Base-by-base conservation (phyloP, 2,113 vertebrate species). In the Ammodytes dubius region DNA sequence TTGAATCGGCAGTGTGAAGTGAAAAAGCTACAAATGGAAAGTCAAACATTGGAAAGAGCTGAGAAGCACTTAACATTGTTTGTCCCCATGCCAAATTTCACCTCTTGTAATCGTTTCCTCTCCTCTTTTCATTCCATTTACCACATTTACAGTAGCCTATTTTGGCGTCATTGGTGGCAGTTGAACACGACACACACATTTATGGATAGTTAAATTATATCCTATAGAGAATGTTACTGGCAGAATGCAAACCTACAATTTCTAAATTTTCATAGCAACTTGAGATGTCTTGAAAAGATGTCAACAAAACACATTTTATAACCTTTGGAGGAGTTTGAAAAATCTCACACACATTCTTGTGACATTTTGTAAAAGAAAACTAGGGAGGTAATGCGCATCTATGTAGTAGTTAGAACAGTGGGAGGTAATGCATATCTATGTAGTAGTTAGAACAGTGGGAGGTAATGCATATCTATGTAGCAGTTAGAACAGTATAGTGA, bases 1-100 rank as follows among this genome's bases (percentile, higher is more conserved):
- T 65, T 46, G 69, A 83, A 76, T 27, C 27, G 27, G 27, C 27
- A 27, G 27, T 27, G 50, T 54, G 39, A 64, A 58, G 58, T 66
- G 58, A 53, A 37, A 53, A 2, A 14, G 66, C 56, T 17, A 6
- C 50, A 64, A 67, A 85, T 74, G 54, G 77, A 77, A 76, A 71
- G 39, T 59, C 42, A 54, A 60, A 60, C 49, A 42, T 52, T 5
- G 70, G 42, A 42, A 49, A 83, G 46, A 68, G 40, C 53, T 66
- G 19, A 8, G 52, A 49, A 60, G 17, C 57, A 50, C 50, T 57
- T 50, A 6, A 75, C 42, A 60, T 70, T 27, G 27, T 27, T 15
- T 67, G 7, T 79, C 35, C 40, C 40, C 42, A 27, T 59, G 11
- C 46, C 52, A 35, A 27, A 4, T 65, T 64, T 64, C 27, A 74